Base-by-base conservation (phyloP, 1,140 invertebrate species). In the Oryzaephilus surinamensis region DNA sequence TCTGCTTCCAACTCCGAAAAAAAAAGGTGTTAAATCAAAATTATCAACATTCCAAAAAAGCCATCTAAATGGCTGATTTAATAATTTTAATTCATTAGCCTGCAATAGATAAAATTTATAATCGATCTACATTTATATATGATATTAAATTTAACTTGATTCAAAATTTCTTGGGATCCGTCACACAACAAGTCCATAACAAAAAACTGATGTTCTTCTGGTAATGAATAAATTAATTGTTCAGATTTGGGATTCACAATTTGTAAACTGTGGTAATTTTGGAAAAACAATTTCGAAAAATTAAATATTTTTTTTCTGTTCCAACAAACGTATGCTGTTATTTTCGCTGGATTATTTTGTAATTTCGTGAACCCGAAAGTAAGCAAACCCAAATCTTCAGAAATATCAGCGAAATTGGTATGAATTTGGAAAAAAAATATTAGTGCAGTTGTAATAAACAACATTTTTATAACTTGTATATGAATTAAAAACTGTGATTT, bases 41-140 rank as follows among this genome's bases (percentile, higher is more conserved):
- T 30, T 38, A 32, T 38, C 6, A 17, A 18, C n/a, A 38, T 28
- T 14, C 6, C 23, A 26, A 21, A 38, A 13, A 7, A 38, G 12
- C 36, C 36, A 38, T 30, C 12, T 30, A 2, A 21, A 5, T 14
- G 27, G 36, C 8, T 15, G 4, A 20, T 31, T 18, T 6, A 33
- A 21, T n/a, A 33, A 12, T 20, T 32, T 19, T n/a, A 32, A 19
- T 18, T 1, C n/a, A 20, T 33, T 20, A 8, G 32, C 32, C 32
- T 33, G 14, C n/a, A 33, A 2, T 33, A n/a, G n/a, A n/a, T n/a
- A n/a, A n/a, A n/a, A n/a, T n/a, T n/a, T n/a, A n/a, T n/a, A n/a
- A n/a, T n/a, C 17, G 14, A 6, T 29, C 6, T 29, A 7, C 14
- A 8, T 11, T 29, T 28, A 6, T 6, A 16, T 29, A 29, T 6